These are phyloP conservation scores for Montipora capitata DNA, from an alignment of 92 coral and sea anemone species.

Conservation along the genomic window DNA sequence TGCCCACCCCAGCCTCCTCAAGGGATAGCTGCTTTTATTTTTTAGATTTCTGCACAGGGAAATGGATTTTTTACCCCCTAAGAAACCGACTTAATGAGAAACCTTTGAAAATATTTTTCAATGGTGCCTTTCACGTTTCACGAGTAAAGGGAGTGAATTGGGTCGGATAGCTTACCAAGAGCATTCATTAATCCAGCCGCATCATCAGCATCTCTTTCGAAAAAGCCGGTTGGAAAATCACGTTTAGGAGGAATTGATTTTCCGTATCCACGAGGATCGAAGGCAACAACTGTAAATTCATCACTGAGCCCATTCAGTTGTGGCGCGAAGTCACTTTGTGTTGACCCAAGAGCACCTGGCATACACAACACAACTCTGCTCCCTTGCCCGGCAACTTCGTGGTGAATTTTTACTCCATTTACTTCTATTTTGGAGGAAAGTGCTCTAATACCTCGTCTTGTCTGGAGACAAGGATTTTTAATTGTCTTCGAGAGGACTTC, in stretches of 20 bases:
- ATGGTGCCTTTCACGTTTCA: too few relatives aligned
- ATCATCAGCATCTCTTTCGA: constrained; percentile 92
- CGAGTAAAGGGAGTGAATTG: too few relatives aligned
- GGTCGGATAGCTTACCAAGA: constrained; percentile 69
- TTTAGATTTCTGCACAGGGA: too few relatives aligned
- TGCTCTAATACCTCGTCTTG: constrained; percentile 6
- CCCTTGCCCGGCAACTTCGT: constrained; percentile 84
- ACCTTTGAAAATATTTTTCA: not conserved
- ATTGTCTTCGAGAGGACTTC: not conserved
- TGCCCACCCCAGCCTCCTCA: too few relatives aligned
- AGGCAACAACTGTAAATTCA: constrained; percentile 89
- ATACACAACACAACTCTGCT: constrained; percentile 86
- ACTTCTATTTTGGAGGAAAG: constrained; percentile 83
- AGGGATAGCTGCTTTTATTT: too few relatives aligned
- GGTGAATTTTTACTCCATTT: constrained; percentile 89
- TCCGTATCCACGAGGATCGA: constrained; percentile 99
- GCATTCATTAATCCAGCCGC: constrained; percentile 90
- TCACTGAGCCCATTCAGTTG: constrained; percentile 85
- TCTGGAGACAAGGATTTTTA: not conserved
- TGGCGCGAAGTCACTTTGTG: constrained; percentile 97
- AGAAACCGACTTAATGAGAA: too few relatives aligned
- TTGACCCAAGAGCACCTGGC: constrained; percentile 97
- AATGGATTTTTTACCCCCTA: too few relatives aligned
- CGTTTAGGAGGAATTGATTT: constrained; percentile 96
- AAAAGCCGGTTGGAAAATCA: constrained; percentile 94